Conservation (phyloP, 2,888 invertebrate genomes). For the Pimpla rufipes region DNA sequence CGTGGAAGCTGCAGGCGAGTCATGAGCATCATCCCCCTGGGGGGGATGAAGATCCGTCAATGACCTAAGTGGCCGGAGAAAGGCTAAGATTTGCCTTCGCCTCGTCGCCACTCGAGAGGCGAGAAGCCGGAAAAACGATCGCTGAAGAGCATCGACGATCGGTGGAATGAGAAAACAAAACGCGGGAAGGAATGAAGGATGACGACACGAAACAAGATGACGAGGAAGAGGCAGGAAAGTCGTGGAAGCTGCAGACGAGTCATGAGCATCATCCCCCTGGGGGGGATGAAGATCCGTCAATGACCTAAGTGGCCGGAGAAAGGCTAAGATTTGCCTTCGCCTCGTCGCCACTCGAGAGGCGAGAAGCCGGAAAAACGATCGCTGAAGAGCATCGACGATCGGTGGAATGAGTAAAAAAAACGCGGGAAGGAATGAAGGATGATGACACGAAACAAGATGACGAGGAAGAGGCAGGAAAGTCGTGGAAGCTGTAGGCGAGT, state of each 20-base stretch:
- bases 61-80: slow-evolving; percentile 32
- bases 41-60: slow-evolving; percentile 60
- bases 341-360: background rate
- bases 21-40: slow-evolving; percentile 59
- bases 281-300: slow-evolving; percentile 55
- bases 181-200: slow-evolving; percentile 27
- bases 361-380: slow-evolving; percentile 61
- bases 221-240: slow-evolving; percentile 35
- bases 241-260: too few relatives aligned
- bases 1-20: too few relatives aligned
- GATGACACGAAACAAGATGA: slow-evolving; percentile 48
- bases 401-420: slow-evolving; percentile 19
- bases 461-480: slow-evolving; percentile 35
- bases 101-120: background rate
- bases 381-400: slow-evolving; percentile 64
- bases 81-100: slow-evolving; percentile 42
- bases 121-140: slow-evolving; percentile 61
- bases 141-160: slow-evolving; percentile 64
- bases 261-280: slow-evolving; percentile 59
- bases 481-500: too few relatives aligned
- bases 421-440: slow-evolving; percentile 27
- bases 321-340: slow-evolving; percentile 42
- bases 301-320: slow-evolving; percentile 49
- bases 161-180: slow-evolving; percentile 20
- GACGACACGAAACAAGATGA: slow-evolving; percentile 48